Conservation (phyloP, 2,797 vertebrate species). For the Danio aesculapii region DNA sequence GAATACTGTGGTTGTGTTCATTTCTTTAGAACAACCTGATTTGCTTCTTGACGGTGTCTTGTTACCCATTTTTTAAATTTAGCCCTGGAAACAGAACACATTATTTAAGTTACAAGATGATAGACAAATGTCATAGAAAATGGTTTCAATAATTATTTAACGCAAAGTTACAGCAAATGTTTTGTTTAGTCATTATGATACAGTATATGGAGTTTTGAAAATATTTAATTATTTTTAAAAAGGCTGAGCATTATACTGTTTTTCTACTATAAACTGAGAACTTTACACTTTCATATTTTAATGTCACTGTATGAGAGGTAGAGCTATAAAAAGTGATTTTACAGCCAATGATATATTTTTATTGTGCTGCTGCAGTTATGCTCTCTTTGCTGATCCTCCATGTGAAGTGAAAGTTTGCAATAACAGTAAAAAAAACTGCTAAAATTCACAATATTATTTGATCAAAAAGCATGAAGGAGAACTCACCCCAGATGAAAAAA, state of each 20-base stretch:
- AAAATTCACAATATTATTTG: background rate
- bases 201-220: background rate
- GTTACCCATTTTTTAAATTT: conserved; percentile 7
- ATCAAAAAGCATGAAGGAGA: background rate
- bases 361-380: background rate
- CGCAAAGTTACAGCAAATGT: too few species aligned
- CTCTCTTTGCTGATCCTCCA: too few species aligned
- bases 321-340: background rate
- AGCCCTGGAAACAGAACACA: background rate
- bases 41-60: background rate
- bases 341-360: background rate
- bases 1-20: conserved; percentile 78
- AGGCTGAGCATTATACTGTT: background rate
- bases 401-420: too few species aligned
- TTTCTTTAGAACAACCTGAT: conserved; percentile 25
- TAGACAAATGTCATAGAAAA: background rate
- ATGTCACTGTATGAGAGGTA: background rate
- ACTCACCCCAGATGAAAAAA: background rate
- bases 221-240: too few species aligned
- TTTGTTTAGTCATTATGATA: background rate
- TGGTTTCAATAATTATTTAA: background rate
- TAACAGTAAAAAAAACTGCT: too few species aligned
- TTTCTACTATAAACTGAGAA: background rate
- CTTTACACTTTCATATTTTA: background rate
- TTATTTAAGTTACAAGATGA: background rate